phyloP scores from a whole-genome alignment of 2,113 vertebrate species.

The Rattus rattus region DNA sequence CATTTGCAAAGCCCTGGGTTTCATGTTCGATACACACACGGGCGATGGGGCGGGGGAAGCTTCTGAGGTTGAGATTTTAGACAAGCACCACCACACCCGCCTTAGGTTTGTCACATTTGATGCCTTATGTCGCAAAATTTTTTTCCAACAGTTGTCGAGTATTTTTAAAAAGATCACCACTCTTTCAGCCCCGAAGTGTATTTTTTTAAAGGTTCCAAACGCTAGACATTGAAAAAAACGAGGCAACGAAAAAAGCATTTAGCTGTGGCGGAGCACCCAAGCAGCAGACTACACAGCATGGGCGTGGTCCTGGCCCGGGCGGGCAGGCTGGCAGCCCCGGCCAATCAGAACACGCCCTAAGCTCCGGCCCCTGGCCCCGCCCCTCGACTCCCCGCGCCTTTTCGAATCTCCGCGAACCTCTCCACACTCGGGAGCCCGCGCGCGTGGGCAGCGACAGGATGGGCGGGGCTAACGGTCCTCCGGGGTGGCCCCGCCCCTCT shows the following conservation, averaged over 20 bases:
- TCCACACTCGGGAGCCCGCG: conserved; percentile 76
- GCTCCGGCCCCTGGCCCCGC: conserved; percentile 64
- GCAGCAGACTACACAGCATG: not conserved
- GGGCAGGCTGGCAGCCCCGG: not conserved
- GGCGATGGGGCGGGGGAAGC: not conserved
- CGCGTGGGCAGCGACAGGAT: conserved; percentile 77
- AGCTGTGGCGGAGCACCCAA: rapidly evolving
- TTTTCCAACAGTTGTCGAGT: not conserved
- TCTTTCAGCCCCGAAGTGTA: not conserved
- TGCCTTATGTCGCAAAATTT: not conserved
- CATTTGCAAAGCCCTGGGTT: not conserved
- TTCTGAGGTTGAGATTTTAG: not conserved
- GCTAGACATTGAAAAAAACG: not conserved
- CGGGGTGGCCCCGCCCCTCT: conserved; percentile 78
- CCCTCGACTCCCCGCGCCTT: conserved; percentile 81
- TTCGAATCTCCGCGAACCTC: conserved; percentile 83
- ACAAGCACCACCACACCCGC: not conserved
- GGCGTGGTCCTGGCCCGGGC: conserved; percentile 50
- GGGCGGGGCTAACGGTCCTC: conserved; percentile 83
- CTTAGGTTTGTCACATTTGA: not conserved
- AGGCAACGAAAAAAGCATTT: not conserved
- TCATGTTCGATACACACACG: not conserved
- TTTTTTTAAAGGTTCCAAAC: not conserved
- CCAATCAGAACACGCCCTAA: conserved; percentile 71
- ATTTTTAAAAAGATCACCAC: not conserved